phyloP scores from a whole-genome alignment of 2,888 invertebrate species.

The Cristatella mucedo region DNA sequence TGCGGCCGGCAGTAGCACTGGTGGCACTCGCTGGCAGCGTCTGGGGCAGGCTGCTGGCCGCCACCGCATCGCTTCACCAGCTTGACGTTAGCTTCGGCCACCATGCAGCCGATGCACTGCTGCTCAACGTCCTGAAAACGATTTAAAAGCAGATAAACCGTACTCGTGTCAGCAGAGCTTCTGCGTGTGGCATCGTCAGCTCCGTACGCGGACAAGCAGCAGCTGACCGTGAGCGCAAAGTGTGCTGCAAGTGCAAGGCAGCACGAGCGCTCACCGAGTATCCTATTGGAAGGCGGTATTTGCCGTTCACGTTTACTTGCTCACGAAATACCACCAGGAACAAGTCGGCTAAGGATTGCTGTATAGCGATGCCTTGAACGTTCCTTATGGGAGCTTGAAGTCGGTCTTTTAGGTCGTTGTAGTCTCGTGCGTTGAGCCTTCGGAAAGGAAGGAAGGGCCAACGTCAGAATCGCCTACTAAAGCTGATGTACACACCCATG shows the following conservation, averaged over 20 bases:
- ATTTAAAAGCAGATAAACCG: background rate
- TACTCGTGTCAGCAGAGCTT: too few relatives aligned
- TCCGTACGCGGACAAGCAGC: too few relatives aligned
- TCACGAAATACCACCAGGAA: slow-evolving; percentile 69
- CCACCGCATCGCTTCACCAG: slow-evolving; percentile 57
- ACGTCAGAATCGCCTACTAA: background rate
- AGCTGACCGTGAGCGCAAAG: too few relatives aligned
- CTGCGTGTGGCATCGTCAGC: too few relatives aligned
- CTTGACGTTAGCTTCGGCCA: slow-evolving; percentile 59
- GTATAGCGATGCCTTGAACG: slow-evolving; percentile 53
- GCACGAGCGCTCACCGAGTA: too few relatives aligned
- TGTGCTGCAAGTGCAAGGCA: too few relatives aligned
- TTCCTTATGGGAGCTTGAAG: slow-evolving; percentile 52
- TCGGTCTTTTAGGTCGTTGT: slow-evolving; percentile 58
- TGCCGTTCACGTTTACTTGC: slow-evolving; percentile 40
- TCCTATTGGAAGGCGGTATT: slow-evolving; percentile 18
- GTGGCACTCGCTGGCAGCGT: slow-evolving; percentile 39
- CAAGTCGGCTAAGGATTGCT: slow-evolving; percentile 62
- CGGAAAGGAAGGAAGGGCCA: background rate
- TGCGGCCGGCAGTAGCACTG: slow-evolving; percentile 63
- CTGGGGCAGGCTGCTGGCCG: too few relatives aligned
- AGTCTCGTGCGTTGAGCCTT: slow-evolving; percentile 59
- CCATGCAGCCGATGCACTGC: slow-evolving; percentile 75
- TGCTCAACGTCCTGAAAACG: slow-evolving; percentile 40
- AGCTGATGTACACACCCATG: background rate